A percentile compares a stretch with the other conserved stretches of the same genome.
phyloP scores from a whole-genome alignment of 1,140 invertebrate species.

The Drosophila saltans region DNA sequence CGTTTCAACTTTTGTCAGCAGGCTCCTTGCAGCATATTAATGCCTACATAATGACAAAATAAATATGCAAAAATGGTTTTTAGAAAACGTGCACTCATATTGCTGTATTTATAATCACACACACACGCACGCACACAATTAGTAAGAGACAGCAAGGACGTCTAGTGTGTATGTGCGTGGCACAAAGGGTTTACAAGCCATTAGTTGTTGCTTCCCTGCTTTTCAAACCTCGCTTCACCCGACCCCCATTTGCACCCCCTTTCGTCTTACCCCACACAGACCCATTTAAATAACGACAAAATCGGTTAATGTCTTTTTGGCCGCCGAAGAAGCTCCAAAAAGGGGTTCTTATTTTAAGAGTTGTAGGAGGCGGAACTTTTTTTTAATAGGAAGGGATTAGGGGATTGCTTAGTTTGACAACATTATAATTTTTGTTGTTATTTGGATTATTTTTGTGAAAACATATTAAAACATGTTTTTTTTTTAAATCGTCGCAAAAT shows the following conservation, averaged over 20 bases:
- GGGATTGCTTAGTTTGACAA: slow-evolving; percentile 9
- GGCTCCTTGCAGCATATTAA: slow-evolving; percentile 67
- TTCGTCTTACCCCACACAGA: neutral
- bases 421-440: slow-evolving; percentile 38
- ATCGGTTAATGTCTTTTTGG: slow-evolving; percentile 72
- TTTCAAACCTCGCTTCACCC: slow-evolving; percentile 7
- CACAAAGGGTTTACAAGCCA: slow-evolving; percentile 76
- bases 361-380: neutral
- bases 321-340: slow-evolving; percentile 54
- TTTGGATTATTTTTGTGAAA: slow-evolving; percentile 18
- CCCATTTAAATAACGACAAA: slow-evolving; percentile 66
- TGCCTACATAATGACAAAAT: slow-evolving; percentile 83
- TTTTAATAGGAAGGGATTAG: neutral
- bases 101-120: slow-evolving; percentile 72
- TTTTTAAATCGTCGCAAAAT: neutral
- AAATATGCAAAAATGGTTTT: slow-evolving; percentile 83
- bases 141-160: slow-evolving; percentile 52
- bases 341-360: slow-evolving; percentile 46
- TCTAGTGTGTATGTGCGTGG: slow-evolving; percentile 29
- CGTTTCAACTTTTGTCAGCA: slow-evolving; percentile 17
- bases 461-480: slow-evolving; percentile 15
- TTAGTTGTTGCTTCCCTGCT: slow-evolving; percentile 54
- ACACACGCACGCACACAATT: slow-evolving; percentile 49
- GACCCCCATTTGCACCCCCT: neutral
- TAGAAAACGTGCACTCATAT: slow-evolving; percentile 70